Percentiles rank a stretch among this genome's conserved stretches.
Evolutionary conservation across 1,140 invertebrate species (phyloP).

Genomic region (Rhagoletis zephyria): DNA sequence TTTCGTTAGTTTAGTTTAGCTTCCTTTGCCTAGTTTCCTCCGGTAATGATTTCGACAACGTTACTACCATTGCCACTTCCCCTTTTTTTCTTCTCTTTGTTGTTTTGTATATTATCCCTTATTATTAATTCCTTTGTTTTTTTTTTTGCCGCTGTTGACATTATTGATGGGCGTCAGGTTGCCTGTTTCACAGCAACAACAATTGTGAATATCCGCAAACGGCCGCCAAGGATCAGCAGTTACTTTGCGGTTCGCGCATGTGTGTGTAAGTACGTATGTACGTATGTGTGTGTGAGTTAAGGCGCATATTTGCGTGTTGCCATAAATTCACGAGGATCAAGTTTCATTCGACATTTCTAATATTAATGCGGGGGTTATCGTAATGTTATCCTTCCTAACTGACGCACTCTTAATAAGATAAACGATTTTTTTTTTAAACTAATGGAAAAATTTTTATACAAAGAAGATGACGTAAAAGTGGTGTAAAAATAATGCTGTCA

Average conservation of each 20-base stretch:
- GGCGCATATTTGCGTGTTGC: background rate
- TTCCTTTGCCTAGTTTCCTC: slow-evolving; percentile 20
- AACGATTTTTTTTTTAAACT: no score
- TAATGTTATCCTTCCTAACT: background rate
- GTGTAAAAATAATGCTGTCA: no score
- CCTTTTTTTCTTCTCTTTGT: no score
- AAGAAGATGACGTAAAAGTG: no score
- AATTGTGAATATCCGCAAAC: slow-evolving; percentile 27
- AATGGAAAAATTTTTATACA: no score
- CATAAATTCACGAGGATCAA: slow-evolving; percentile 10
- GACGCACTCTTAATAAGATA: no score
- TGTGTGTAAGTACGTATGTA: background rate
- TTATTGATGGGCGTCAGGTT: slow-evolving; percentile 49
- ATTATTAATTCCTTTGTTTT: slow-evolving; percentile 50
- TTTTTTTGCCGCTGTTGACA: slow-evolving; percentile 44
- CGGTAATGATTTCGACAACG: background rate
- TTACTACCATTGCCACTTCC: background rate
- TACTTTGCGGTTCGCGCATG: background rate
- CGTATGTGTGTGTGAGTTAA: background rate
- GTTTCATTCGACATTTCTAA: slow-evolving; percentile 6
- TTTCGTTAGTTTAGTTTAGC: slow-evolving; percentile 18
- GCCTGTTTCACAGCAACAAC: slow-evolving; percentile 38
- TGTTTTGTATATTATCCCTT: slow-evolving; percentile 40
- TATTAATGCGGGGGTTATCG: background rate
- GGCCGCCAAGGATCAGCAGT: slow-evolving; percentile 23